Evolutionary conservation across 2,113 vertebrate species (phyloP).

Genomic region (Erythrolamprus reginae): DNA sequence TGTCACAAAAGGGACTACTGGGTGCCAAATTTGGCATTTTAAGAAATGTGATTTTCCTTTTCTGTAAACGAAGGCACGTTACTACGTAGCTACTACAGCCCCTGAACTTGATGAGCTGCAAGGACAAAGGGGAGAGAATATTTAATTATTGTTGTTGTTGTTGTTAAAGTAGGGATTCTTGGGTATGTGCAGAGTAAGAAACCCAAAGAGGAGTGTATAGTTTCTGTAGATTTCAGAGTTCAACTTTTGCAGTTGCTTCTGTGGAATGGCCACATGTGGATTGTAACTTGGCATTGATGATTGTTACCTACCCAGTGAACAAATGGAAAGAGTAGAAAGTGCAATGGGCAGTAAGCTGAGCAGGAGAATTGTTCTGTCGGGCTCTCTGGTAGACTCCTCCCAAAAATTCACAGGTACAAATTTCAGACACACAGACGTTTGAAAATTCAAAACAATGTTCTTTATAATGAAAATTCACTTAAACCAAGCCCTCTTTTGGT

Average conservation of each 20-base stretch:
- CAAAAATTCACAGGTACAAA: too few relatives aligned
- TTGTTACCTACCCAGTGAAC: not conserved
- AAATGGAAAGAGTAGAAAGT: not conserved
- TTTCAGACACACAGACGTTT: too few relatives aligned
- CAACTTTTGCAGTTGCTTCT: not conserved
- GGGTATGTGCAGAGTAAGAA: not conserved
- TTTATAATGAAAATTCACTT: too few relatives aligned
- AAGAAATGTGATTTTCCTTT: not conserved
- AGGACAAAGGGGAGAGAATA: not conserved
- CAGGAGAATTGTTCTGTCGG: too few relatives aligned
- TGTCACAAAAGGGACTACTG: not conserved
- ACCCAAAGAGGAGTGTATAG: too few relatives aligned
- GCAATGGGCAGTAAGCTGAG: not conserved
- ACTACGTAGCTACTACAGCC: not conserved
- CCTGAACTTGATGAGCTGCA: too few relatives aligned
- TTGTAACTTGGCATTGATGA: not conserved
- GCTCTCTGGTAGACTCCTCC: too few relatives aligned
- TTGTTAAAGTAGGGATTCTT: not conserved
- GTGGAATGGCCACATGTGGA: not conserved
- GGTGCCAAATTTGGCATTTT: not conserved
- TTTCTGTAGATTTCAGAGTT: not conserved
- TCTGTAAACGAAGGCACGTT: not conserved
- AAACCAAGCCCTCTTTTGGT: too few relatives aligned
- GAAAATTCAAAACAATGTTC: too few relatives aligned
- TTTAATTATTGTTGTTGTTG: not conserved